Evolutionary conservation across 2,888 invertebrate species (phyloP), one percentile per base, ranked within the genome.

Genomic region (Melinaea menophilus): DNA sequence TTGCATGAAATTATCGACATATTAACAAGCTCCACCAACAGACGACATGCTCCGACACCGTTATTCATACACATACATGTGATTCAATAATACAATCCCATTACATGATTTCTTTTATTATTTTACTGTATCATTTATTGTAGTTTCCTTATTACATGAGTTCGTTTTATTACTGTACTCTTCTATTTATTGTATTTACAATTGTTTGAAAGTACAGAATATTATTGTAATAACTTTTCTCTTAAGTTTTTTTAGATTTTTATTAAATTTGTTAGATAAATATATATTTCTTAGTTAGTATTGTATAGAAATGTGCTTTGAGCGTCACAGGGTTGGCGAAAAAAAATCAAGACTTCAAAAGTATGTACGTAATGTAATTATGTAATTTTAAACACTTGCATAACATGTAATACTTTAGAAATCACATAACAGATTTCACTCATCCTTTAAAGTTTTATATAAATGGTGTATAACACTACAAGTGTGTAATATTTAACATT

Each of bases 1-100:
- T 77, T 75, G 72, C 75, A 73, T 74, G 70, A 72, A 72, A 74
- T 77, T 76, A 75, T 74, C 71, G 73, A 69, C 65, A 55, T 69
- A 69, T 71, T 67, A 68, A 62, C 65, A 66, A 54, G 41, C 41
- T 31, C 31, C 41, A 54, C 41, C 33, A 51, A n/a, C 31, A n/a
- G 59, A 54, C n/a, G 48, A 35, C 41, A 59, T 54, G 11, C 41
- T 51, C 41, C 35, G 31, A 54, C 2, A 41, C 59, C 59, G 59
- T 59, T 59, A 54, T 31, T 51, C 7, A 51, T 41, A 51, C n/a
- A 51, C 9, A 9, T 51, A 51, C 31, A 31, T 31, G 5, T 51
- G 3, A 5, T 7, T 31, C 3, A 31, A 31, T 51, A n/a, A 48
- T 48, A 5, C 22, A 13, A 22, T 22, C 22, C 22, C 22, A 22